A percentile compares a stretch with the other conserved stretches of the same genome.
Evolutionary conservation across 2,797 vertebrate species (phyloP).

Genomic region (Tragopan temminckii): DNA sequence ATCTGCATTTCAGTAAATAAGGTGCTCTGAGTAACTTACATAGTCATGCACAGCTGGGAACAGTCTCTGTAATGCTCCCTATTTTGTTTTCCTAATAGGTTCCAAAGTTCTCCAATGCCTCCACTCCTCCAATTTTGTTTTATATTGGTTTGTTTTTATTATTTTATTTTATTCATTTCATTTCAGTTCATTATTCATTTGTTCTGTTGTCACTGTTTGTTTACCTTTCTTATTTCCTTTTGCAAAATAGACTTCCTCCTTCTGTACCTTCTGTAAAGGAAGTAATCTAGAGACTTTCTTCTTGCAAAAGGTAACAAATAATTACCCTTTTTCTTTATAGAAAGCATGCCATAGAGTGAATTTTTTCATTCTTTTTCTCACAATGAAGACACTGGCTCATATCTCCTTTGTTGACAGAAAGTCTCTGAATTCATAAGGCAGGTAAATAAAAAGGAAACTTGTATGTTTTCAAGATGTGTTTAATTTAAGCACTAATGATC

Average conservation of each 20-base stretch:
- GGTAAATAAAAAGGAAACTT: constrained; percentile 66
- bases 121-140: neutral
- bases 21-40: constrained; percentile 35
- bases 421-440: constrained; percentile 56
- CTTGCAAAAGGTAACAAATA: constrained; percentile 33
- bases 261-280: neutral
- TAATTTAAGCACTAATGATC: constrained; percentile 63
- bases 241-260: neutral
- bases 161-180: neutral
- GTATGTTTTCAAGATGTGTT: constrained; percentile 49
- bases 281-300: constrained; percentile 22
- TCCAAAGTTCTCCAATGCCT: neutral
- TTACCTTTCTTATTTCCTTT: neutral
- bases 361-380: neutral
- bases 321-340: constrained; percentile 61
- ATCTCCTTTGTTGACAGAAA: constrained; percentile 54
- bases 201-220: neutral
- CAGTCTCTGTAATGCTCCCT: neutral
- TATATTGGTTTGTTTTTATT: neutral
- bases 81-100: constrained; percentile 2
- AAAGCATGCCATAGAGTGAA: neutral
- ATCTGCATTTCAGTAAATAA: constrained; percentile 65
- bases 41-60: constrained; percentile 32
- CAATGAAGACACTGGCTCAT: constrained; percentile 33
- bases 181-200: neutral